A percentile compares a stretch with the other conserved stretches of the same genome.
These are phyloP conservation scores for Athripsodes cinereus DNA, from an alignment of 2,888 invertebrate species.

Conservation along the genomic window DNA sequence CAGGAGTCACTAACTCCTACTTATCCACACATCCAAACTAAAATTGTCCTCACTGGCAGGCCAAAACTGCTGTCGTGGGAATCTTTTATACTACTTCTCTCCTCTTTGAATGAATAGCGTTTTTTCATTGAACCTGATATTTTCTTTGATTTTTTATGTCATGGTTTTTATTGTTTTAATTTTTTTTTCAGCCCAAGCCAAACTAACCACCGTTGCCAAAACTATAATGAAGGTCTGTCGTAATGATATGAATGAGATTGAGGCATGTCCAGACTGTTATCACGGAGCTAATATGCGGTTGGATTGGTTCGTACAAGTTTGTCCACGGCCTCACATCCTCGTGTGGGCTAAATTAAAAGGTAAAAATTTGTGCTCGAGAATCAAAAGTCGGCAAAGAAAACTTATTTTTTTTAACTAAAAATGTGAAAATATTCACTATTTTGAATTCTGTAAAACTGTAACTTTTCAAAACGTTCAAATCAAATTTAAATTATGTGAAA, in stretches of 20 bases:
- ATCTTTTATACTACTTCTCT: not conserved
- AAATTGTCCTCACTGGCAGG: too few species aligned
- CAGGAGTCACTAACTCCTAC: too few species aligned
- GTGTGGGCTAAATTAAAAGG: constrained; percentile 96
- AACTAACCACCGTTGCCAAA: constrained; percentile 70
- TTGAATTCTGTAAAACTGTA: too few species aligned
- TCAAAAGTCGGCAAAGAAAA: too few species aligned
- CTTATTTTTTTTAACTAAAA: too few species aligned
- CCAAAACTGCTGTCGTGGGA: too few species aligned
- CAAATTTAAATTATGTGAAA: too few species aligned
- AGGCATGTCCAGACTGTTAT: constrained; percentile 91
- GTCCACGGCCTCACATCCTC: constrained; percentile 81
- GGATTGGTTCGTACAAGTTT: constrained; percentile 89
- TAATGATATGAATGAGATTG: constrained; percentile 86
- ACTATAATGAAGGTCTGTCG: constrained; percentile 76
- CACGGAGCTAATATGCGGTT: constrained; percentile 73
- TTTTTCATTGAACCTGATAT: not conserved
- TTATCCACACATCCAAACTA: too few species aligned
- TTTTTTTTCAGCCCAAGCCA: constrained; percentile 63
- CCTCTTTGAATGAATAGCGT: not conserved
- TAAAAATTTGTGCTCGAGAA: too few species aligned
- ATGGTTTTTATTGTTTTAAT: too few species aligned
- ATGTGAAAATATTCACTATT: not conserved
- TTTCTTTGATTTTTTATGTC: not conserved
- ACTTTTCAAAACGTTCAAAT: too few species aligned